Conservation (phyloP, 1,140 invertebrate species). For the Conus betulinus region DNA sequence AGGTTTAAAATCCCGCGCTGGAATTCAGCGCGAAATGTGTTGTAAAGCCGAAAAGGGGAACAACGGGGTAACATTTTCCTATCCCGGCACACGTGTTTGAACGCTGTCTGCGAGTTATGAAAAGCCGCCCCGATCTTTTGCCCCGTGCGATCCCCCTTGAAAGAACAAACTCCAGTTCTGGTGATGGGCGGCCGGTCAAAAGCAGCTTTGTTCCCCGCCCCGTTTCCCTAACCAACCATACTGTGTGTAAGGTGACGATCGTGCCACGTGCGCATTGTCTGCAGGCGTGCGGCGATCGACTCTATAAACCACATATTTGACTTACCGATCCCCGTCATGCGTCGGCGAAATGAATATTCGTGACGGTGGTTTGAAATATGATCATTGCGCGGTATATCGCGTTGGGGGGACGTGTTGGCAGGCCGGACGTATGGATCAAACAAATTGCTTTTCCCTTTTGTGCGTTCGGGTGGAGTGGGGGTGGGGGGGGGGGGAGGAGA, state of each 20-base stretch:
- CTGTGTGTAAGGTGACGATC: not conserved
- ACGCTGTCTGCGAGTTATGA: not conserved
- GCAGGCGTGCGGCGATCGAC: not conserved
- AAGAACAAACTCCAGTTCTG: not conserved
- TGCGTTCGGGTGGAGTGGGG: not conserved
- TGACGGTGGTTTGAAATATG: constrained; percentile 4
- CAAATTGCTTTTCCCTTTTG: not conserved
- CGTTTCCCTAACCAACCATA: not conserved
- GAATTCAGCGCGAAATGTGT: not conserved
- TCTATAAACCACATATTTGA: constrained; percentile 24
- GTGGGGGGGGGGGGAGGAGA: not conserved
- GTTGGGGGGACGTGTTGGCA: not conserved
- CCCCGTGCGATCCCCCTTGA: not conserved
- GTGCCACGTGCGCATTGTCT: not conserved
- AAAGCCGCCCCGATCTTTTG: not conserved
- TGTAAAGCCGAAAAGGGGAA: not conserved
- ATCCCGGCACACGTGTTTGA: not conserved
- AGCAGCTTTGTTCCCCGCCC: not conserved
- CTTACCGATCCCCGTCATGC: not conserved
- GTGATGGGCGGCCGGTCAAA: not conserved
- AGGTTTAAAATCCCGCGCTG: not conserved
- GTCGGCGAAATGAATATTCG: not conserved
- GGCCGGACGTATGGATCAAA: not conserved
- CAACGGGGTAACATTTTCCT: not conserved
- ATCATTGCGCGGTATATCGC: not conserved